Evolutionary conservation across 2,888 invertebrate genomes (phyloP).

Genomic region (Sinopyrophorus schimmeli): DNA sequence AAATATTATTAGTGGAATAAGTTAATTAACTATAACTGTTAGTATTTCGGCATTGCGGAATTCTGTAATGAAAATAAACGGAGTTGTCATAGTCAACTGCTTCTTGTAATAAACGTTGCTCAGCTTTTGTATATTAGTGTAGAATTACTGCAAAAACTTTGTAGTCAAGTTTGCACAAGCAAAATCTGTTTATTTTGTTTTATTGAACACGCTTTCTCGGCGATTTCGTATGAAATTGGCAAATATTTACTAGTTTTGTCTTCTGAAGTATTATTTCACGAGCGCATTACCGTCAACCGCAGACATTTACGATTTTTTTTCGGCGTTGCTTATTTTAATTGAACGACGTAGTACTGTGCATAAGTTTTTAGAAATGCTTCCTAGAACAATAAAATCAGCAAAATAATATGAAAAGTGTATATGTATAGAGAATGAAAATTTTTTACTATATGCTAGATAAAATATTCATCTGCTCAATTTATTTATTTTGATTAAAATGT

Average conservation of each 20-base stretch:
- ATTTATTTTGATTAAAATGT: no score
- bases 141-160: constrained; percentile 29
- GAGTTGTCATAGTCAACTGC: constrained; percentile 30
- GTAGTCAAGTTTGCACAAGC: constrained; percentile 21
- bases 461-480: no score
- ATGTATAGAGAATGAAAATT: no score
- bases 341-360: no score
- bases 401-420: no score
- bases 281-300: no score
- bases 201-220: constrained; percentile 9
- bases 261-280: no score
- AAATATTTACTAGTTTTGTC: constrained; percentile 2
- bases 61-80: constrained; percentile 29
- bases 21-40: constrained; percentile 30
- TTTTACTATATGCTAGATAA: no score
- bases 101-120: constrained; percentile 30
- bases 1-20: constrained; percentile 27
- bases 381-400: no score
- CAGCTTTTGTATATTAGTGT: constrained; percentile 26
- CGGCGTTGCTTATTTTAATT: no score
- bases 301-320: no score
- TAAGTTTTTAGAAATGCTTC: no score
- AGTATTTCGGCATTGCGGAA: constrained; percentile 29
- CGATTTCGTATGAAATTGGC: constrained; percentile 11
- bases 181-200: constrained; percentile 25